Conservation (phyloP, 2,888 invertebrate genomes). For the Brachycybe producta region DNA sequence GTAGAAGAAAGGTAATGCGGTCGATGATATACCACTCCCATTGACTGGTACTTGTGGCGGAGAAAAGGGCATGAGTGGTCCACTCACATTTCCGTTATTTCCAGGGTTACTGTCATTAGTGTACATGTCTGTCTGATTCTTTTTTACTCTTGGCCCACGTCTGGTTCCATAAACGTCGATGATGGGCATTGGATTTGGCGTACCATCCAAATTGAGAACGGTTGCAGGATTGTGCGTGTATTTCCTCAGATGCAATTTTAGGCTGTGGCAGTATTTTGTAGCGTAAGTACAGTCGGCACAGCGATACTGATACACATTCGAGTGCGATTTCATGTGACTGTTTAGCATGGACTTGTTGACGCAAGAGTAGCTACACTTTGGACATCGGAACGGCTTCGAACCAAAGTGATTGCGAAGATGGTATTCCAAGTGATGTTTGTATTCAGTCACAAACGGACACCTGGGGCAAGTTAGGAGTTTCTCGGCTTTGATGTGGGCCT, state of each 20-base stretch:
- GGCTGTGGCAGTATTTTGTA: conserved; percentile 94
- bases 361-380: conserved; percentile 74
- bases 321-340: conserved; percentile 91
- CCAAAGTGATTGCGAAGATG: conserved; percentile 90
- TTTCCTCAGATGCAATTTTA: conserved; percentile 87
- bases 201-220: conserved; percentile 76
- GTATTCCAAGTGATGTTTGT: conserved; percentile 96
- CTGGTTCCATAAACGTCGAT: conserved; percentile 84
- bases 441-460: conserved; percentile 95
- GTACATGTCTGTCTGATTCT: conserved; percentile 41
- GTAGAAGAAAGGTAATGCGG: conserved; percentile 17
- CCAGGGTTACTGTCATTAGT: conserved; percentile 66
- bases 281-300: conserved; percentile 90
- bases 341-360: conserved; percentile 99
- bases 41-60: conserved; percentile 10
- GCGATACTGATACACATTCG: conserved; percentile 75
- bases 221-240: conserved; percentile 81
- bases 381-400: conserved; percentile 88
- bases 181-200: conserved; percentile 71
- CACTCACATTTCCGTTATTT: conserved; percentile 54
- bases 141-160: conserved; percentile 58
- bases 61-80: conserved; percentile 42
- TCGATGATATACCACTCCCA: conserved; percentile 2
- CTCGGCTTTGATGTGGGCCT: conserved; percentile 79
- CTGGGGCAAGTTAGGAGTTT: conserved; percentile 78